Evolutionary conservation across 2,888 invertebrate genomes (phyloP).

Genomic region (Tachina fera): DNA sequence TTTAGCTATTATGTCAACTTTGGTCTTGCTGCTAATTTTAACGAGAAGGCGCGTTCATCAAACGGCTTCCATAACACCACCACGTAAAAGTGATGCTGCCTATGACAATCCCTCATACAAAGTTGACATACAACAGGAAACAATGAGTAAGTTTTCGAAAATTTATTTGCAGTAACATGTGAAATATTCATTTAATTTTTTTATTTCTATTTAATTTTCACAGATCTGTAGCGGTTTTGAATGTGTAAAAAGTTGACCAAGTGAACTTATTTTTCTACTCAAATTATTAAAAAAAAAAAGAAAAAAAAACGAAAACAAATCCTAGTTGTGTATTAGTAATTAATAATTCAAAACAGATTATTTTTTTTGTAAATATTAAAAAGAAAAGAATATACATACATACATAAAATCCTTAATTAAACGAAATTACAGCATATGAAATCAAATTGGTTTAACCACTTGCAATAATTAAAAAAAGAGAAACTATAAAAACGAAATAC

Average conservation of each 20-base stretch:
- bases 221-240: slow-evolving; percentile 77
- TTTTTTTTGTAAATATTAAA: slow-evolving; percentile 72
- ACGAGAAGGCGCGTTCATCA: slow-evolving; percentile 88
- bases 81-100: slow-evolving; percentile 92
- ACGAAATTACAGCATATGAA: slow-evolving; percentile 28
- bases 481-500: slow-evolving; percentile 28
- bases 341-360: slow-evolving; percentile 62
- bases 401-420: slow-evolving; percentile 50
- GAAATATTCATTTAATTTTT: background rate
- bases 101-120: slow-evolving; percentile 97
- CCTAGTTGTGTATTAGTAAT: slow-evolving; percentile 69
- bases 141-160: slow-evolving; percentile 88
- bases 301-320: slow-evolving; percentile 47
- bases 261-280: slow-evolving; percentile 66
- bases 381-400: slow-evolving; percentile 46
- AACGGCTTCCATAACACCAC: slow-evolving; percentile 91
- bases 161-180: background rate
- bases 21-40: slow-evolving; percentile 91
- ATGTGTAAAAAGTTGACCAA: slow-evolving; percentile 35
- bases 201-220: slow-evolving; percentile 31
- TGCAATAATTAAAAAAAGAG: slow-evolving; percentile 21
- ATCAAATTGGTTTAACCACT: slow-evolving; percentile 64
- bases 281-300: slow-evolving; percentile 53
- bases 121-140: slow-evolving; percentile 95
- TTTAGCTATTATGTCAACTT: slow-evolving; percentile 91